phyloP scores from a whole-genome alignment of 2,888 invertebrate genomes.

The Drosophila dives region DNA sequence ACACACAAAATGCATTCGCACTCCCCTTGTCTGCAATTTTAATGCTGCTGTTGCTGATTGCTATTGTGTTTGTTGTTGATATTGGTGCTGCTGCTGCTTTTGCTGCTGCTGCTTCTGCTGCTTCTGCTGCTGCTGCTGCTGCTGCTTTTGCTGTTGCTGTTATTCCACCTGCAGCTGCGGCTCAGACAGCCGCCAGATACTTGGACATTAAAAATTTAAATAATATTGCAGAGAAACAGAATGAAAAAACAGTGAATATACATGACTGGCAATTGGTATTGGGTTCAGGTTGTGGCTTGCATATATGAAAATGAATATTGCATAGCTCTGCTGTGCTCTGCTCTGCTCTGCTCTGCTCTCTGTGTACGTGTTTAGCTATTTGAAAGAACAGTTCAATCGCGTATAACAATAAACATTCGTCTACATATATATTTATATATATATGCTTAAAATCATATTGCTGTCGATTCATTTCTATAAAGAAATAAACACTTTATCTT shows the following conservation, averaged over 20 bases:
- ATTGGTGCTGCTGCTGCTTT: slow-evolving; percentile 17
- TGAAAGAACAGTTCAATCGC: slow-evolving; percentile 50
- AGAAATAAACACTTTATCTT: background rate
- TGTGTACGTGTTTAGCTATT: slow-evolving; percentile 23
- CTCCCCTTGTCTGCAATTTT: slow-evolving; percentile 71
- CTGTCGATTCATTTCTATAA: slow-evolving; percentile 13
- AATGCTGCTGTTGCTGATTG: slow-evolving; percentile 42
- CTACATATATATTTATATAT: background rate
- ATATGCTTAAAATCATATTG: slow-evolving; percentile 17
- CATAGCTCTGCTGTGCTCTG: slow-evolving; percentile 14
- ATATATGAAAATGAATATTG: slow-evolving; percentile 42
- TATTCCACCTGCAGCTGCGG: slow-evolving; percentile 71
- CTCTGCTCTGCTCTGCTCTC: slow-evolving; percentile 1
- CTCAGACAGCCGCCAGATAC: slow-evolving; percentile 69
- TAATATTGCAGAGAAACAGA: slow-evolving; percentile 63
- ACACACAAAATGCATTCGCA: slow-evolving; percentile 47
- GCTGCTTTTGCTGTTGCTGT: slow-evolving; percentile 30
- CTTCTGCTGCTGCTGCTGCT: slow-evolving; percentile 24
- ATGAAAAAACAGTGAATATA: slow-evolving; percentile 39
- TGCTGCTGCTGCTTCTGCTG: slow-evolving; percentile 16
- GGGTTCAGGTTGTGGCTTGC: background rate
- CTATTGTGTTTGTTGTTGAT: slow-evolving; percentile 21
- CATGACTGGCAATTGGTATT: slow-evolving; percentile 24
- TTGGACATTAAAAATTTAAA: slow-evolving; percentile 75
- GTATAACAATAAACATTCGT: slow-evolving; percentile 40